Evolutionary conservation across 1,140 invertebrate species (phyloP).

Genomic region (Lepidotrigona ventralis): DNA sequence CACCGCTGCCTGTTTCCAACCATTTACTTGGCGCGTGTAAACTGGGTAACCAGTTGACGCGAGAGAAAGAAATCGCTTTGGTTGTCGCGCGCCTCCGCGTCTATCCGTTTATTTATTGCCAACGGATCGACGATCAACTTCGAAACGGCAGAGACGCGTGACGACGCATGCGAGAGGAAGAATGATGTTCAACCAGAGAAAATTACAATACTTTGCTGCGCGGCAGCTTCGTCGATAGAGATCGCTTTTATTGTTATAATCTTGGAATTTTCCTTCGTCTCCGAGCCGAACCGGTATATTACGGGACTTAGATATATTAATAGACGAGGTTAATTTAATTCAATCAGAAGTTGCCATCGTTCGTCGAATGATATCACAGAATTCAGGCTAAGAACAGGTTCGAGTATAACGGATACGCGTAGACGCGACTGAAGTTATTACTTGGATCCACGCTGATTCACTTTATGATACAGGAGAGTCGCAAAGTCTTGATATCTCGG

Average conservation of each 20-base stretch:
- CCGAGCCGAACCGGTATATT: too few relatives aligned
- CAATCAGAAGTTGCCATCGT: background rate
- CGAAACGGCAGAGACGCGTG: background rate
- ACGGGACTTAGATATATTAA: background rate
- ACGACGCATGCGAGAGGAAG: background rate
- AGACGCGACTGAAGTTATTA: background rate
- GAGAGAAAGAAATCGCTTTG: slow-evolving; percentile 12
- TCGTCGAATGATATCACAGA: background rate
- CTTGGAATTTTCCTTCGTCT: background rate
- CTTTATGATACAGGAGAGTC: background rate
- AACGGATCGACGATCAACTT: background rate
- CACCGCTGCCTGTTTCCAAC: slow-evolving; percentile 21
- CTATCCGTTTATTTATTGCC: background rate
- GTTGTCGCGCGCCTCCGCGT: background rate
- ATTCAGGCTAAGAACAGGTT: background rate
- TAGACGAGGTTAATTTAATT: background rate
- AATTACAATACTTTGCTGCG: background rate
- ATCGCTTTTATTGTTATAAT: too few relatives aligned
- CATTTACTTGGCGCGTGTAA: slow-evolving; percentile 40
- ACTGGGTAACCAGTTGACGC: background rate
- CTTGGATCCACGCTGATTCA: background rate
- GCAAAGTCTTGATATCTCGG: background rate
- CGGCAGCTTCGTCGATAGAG: background rate
- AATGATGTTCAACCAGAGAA: background rate
- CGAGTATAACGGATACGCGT: background rate